Evolutionary conservation across 2,888 invertebrate genomes (phyloP), one percentile per base, ranked within the genome.

Genomic region (Xestia c-nigrum): DNA sequence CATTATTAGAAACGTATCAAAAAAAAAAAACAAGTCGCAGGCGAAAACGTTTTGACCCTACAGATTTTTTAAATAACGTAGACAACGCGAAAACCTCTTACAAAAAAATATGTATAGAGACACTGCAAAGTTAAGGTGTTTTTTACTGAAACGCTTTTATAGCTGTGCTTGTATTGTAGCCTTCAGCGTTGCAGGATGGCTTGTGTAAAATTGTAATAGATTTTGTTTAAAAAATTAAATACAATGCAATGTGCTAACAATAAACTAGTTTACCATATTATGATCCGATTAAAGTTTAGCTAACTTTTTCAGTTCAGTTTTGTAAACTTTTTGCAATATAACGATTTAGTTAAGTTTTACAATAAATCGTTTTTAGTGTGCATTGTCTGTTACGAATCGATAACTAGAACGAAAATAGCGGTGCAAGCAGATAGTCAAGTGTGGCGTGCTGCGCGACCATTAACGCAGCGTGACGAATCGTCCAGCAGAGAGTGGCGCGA

Each of bases 381-480:
- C 82, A 87, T 88, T 90, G 90, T 89, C 90, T 88, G 88, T 89
- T 89, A 89, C 90, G 86, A 91, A 91, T 92, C 91, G 92, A 92
- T 92, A 91, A 89, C 90, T 88, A 88, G 86, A 91, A 90, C 88
- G 86, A 87, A 90, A 90, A 90, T 92, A 91, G 92, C 90, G 91
- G 91, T 91, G 92, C 91, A 93, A 94, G 89, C 91, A 92, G 91
- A 95, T 94, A 95, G 96, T 95, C 94, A 93, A 95, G 95, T 94
- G 94, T 96, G 89, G 96, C 96, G 96, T 96, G 96, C 91, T 91
- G 89, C 85, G 92, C 91, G 90, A 91, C 94, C 94, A 96, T 96
- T 96, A 96, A 96, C 96, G 95, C 96, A 96, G 95, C 95, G 96
- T 96, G 95, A 96, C 96, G 96, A 95, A 95, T 95, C 92, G 94